Evolutionary conservation across 1,140 invertebrate species (phyloP).

Genomic region (Caenorhabditis briggsae): DNA sequence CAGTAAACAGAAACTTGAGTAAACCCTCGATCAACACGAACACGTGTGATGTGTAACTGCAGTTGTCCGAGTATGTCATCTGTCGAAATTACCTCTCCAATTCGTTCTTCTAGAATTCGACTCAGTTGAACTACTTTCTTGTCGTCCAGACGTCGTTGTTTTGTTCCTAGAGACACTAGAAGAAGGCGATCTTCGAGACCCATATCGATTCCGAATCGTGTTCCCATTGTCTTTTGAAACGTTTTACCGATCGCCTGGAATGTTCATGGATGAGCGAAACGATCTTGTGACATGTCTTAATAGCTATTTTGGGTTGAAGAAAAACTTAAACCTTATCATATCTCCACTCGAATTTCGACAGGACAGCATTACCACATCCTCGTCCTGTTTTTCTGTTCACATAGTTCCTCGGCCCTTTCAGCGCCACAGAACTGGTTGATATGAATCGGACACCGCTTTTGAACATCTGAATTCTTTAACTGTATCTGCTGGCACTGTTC

Average conservation of each 20-base stretch:
- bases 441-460: neutral
- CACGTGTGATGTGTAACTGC: conserved; percentile 25
- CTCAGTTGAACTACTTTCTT: conserved; percentile 23
- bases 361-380: conserved; percentile 8
- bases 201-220: conserved; percentile 26
- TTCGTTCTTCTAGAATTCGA: conserved; percentile 26
- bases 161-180: conserved; percentile 15
- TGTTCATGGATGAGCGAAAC: too few species aligned
- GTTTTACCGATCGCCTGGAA: conserved; percentile 8
- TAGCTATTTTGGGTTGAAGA: too few species aligned
- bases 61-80: conserved; percentile 16
- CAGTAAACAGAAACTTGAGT: conserved; percentile 33
- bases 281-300: neutral
- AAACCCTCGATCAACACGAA: conserved; percentile 23
- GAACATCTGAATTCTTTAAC: neutral
- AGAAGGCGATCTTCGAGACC: conserved; percentile 34
- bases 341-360: conserved; percentile 33
- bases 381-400: conserved; percentile 24
- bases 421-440: neutral
- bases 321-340: neutral
- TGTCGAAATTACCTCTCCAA: conserved; percentile 9
- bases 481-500: neutral
- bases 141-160: conserved; percentile 27
- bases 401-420: conserved; percentile 9
- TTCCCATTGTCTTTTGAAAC: conserved; percentile 36